Evolutionary conservation across 2,888 invertebrate species (phyloP).

Genomic region (Drosophila merina): DNA sequence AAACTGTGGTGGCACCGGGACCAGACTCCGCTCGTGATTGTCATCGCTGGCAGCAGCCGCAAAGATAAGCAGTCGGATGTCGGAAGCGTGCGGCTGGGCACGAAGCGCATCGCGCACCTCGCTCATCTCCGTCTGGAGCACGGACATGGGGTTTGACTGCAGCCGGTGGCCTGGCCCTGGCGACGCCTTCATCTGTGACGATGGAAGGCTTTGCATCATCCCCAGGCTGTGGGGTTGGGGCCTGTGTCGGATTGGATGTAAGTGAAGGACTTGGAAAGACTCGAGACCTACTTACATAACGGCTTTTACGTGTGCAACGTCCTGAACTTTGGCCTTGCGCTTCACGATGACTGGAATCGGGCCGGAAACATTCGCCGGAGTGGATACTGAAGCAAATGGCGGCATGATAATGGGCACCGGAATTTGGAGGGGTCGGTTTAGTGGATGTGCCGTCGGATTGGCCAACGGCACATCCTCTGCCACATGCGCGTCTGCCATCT

Average conservation of each 20-base stretch:
- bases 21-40: constrained; percentile 16
- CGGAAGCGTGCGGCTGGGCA: constrained; percentile 19
- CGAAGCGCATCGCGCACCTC: constrained; percentile 14
- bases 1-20: constrained; percentile 35
- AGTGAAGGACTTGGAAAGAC: not conserved
- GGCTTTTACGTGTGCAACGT: not conserved
- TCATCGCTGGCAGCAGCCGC: constrained; percentile 32
- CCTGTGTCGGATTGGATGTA: not conserved
- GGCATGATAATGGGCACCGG: not conserved
- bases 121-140: not conserved
- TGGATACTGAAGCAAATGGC: not conserved
- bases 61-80: constrained; percentile 36
- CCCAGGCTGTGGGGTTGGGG: not conserved
- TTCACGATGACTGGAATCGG: not conserved
- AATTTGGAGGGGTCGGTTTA: constrained; percentile 1
- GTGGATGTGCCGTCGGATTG: not conserved
- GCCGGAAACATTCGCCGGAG: not conserved
- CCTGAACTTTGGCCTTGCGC: not conserved
- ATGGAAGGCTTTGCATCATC: not conserved
- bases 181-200: not conserved
- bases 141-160: not conserved
- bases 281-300: not conserved
- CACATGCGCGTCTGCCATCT: constrained; percentile 1
- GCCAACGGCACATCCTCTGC: constrained; percentile 2
- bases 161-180: not conserved